Evolutionary conservation across 2,113 vertebrate species (phyloP).

Genomic region (Tetrao urogallus): DNA sequence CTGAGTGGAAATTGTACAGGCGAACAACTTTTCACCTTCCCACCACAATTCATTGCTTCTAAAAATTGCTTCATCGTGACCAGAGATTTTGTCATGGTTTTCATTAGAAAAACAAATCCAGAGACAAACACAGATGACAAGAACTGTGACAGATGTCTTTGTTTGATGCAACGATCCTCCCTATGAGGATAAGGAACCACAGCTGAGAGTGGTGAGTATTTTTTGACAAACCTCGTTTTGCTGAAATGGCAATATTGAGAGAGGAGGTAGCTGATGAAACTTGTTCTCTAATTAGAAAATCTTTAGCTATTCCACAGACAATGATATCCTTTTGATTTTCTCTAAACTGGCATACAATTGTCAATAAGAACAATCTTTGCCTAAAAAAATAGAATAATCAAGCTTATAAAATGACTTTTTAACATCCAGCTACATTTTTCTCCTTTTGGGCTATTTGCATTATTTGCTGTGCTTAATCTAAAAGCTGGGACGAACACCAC

Average conservation of each 20-base stretch:
- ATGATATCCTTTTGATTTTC: not conserved
- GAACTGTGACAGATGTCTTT: slow-evolving; percentile 34
- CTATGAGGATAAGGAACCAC: not conserved
- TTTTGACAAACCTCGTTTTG: slow-evolving; percentile 18
- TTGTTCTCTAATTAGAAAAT: slow-evolving; percentile 35
- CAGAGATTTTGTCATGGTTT: slow-evolving; percentile 37
- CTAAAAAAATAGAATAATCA: not conserved
- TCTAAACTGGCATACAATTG: not conserved
- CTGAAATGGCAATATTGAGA: not conserved
- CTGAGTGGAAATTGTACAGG: not conserved
- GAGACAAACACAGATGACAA: slow-evolving; percentile 39
- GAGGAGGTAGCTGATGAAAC: not conserved
- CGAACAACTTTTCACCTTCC: slow-evolving; percentile 21
- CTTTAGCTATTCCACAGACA: not conserved
- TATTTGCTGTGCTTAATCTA: not conserved
- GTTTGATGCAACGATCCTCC: slow-evolving; percentile 14
- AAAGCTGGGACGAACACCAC: slow-evolving; percentile 2
- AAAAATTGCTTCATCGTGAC: slow-evolving; percentile 29
- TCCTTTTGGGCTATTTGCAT: not conserved
- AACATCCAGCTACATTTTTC: not conserved
- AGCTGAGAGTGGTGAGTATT: slow-evolving; percentile 6
- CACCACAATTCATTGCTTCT: slow-evolving; percentile 1
- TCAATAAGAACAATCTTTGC: not conserved
- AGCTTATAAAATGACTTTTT: not conserved
- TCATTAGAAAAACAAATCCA: slow-evolving; percentile 49